Conservation (phyloP, 2,797 vertebrate species). For the Cirrhinus molitorella region DNA sequence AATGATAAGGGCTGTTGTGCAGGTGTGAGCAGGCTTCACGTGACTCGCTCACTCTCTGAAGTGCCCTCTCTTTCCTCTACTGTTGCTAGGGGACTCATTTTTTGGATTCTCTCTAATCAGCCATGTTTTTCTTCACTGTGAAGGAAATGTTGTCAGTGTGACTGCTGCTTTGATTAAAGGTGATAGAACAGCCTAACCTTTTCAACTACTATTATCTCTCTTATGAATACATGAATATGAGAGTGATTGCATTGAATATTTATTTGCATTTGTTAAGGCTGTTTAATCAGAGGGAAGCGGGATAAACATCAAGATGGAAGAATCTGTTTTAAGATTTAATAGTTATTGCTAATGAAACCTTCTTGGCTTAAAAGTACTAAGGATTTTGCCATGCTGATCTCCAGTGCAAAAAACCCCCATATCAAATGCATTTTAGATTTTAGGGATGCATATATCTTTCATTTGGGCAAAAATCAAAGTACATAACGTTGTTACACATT, state of each 20-base stretch:
- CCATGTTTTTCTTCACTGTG: conserved; percentile 25
- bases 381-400: background rate
- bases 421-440: background rate
- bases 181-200: conserved; percentile 33
- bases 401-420: background rate
- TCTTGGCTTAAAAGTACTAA: background rate
- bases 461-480: background rate
- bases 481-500: background rate
- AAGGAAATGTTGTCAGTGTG: background rate
- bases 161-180: conserved; percentile 46
- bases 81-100: conserved; percentile 29
- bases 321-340: conserved; percentile 6
- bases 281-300: background rate
- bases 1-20: conserved; percentile 53
- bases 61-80: conserved; percentile 16
- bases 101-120: conserved; percentile 48
- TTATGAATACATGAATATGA: conserved; percentile 49
- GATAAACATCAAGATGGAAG: background rate
- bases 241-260: conserved; percentile 45
- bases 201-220: conserved; percentile 21
- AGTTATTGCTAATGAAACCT: background rate
- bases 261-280: conserved; percentile 37
- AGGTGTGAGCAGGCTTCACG: conserved; percentile 43
- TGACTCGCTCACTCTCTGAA: conserved; percentile 41
- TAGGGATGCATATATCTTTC: background rate